Percentiles rank a stretch among this genome's conserved stretches.
Conservation (phyloP, 2,888 invertebrate species). For the Microplitis manilae region DNA sequence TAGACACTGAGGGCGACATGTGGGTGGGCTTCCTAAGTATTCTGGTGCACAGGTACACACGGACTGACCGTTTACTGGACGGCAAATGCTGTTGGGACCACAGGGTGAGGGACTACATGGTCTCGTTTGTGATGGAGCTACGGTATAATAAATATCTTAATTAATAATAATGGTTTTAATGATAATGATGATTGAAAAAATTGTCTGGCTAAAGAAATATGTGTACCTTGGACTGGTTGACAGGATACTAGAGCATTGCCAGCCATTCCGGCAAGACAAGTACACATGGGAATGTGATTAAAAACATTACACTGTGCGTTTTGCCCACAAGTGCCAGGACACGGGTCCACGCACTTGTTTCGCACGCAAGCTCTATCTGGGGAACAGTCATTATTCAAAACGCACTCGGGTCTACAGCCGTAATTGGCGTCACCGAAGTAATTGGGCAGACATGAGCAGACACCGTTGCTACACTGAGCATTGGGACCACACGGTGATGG, state of each 20-base stretch:
- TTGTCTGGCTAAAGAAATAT: not conserved
- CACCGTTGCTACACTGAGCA: conserved; percentile 72
- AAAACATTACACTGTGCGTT: conserved; percentile 84
- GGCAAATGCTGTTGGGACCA: conserved; percentile 79
- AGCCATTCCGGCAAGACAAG: conserved; percentile 74
- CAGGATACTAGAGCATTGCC: conserved; percentile 73
- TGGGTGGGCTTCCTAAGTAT: conserved; percentile 78
- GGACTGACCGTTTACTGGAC: conserved; percentile 77
- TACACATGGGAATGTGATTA: conserved; percentile 85
- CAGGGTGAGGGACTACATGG: conserved; percentile 80
- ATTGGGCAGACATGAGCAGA: conserved; percentile 69
- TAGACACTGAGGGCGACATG: conserved; percentile 80
- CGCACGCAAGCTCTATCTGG: conserved; percentile 71
- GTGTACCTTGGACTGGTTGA: conserved; percentile 64
- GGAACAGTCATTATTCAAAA: conserved; percentile 72
- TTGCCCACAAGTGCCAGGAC: conserved; percentile 70
- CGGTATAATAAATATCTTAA: not conserved
- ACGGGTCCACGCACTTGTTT: conserved; percentile 72
- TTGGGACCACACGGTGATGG: conserved; percentile 74
- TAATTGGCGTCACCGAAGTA: conserved; percentile 73
- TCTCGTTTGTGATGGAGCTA: conserved; percentile 59
- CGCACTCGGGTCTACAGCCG: conserved; percentile 72
- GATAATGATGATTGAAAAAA: not conserved
- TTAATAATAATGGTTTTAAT: conserved; percentile 1
- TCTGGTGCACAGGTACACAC: conserved; percentile 78